Evolutionary conservation across 1,140 invertebrate species (phyloP), one percentile per base, ranked within the genome.

Genomic region (Marisa cornuarietis): DNA sequence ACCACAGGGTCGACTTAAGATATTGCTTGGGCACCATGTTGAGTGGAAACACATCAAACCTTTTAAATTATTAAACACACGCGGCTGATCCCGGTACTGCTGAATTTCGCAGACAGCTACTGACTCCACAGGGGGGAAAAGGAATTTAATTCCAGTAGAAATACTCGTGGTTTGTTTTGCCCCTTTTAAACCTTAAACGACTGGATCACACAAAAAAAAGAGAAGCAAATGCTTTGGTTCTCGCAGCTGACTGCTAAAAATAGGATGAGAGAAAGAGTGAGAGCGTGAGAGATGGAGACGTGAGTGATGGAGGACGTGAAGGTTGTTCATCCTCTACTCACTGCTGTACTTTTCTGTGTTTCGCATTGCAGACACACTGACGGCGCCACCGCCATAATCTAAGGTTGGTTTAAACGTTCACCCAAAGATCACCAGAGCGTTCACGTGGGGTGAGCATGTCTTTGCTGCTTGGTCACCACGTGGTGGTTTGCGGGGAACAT

Each of bases 391-490:
- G 16, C 54, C 54, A 18, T 58, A 58, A 58, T 11, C 54, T 58
- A 58, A 58, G 54, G 54, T 58, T 58, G 54, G 54, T 58, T 58
- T 51, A 72, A 72, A 72, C 68, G 61, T 20, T 24, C 66, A 24
- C 22, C 9, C 7, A 65, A 54, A 20, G 72, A 73, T 31, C 68
- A 22, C 4, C 61, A 74, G 11, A 80, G 75, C 31, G 65, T 80
- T 31, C 72, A 62, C 62, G 79, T 74, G 16, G 52, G 54, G 54
- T 58, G 54, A 58, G 54, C 54, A 58, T 58, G 16, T 58, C 54
- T 58, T 58, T 80, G 51, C 51, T 80, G 18, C 79, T 74, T 49
- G 79, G 79, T n/a, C 72, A 66, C 16, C 63, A 74, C 51, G 51
- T 80, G 51, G 63, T 52, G 22, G 51, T 49, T 49, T 26, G 24